phyloP scores from a whole-genome alignment of 2,797 vertebrate species.

The Potorous gilbertii region DNA sequence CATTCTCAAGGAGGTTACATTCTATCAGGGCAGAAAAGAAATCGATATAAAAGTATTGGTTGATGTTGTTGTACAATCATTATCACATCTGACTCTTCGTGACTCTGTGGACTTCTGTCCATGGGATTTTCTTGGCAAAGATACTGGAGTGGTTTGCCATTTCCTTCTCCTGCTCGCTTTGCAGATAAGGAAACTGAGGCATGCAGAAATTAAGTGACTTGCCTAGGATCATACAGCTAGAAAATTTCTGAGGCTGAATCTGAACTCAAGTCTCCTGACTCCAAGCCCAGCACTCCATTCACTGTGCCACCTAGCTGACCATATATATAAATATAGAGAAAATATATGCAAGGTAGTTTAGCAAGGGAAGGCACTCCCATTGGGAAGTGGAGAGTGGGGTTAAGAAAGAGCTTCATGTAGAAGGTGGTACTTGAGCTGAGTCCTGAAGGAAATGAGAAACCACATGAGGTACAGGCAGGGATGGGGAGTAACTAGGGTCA shows the following conservation, averaged over 20 bases:
- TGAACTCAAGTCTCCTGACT: too few species aligned
- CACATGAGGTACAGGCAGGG: too few species aligned
- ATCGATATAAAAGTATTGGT: too few species aligned
- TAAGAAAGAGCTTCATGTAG: not conserved
- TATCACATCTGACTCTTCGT: not conserved
- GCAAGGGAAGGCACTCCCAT: too few species aligned
- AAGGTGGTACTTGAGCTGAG: not conserved
- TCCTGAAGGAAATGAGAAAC: not conserved
- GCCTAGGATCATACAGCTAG: too few species aligned
- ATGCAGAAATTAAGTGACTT: too few species aligned
- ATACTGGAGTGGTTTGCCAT: not conserved
- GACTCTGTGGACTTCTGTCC: not conserved
- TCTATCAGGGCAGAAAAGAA: too few species aligned
- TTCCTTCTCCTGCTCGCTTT: not conserved
- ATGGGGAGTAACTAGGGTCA: not conserved
- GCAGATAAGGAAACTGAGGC: too few species aligned
- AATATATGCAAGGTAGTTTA: not conserved
- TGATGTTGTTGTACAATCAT: too few species aligned
- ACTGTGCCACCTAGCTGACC: not conserved
- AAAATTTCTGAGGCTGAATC: too few species aligned
- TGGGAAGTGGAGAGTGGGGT: not conserved
- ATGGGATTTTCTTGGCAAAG: not conserved
- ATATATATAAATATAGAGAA: not conserved
- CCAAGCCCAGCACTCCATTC: too few species aligned
- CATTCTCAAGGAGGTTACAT: too few species aligned